Conservation (phyloP, 37 sponge, comb jelly and placozoan genomes). For the Hexactinellida sp. region DNA sequence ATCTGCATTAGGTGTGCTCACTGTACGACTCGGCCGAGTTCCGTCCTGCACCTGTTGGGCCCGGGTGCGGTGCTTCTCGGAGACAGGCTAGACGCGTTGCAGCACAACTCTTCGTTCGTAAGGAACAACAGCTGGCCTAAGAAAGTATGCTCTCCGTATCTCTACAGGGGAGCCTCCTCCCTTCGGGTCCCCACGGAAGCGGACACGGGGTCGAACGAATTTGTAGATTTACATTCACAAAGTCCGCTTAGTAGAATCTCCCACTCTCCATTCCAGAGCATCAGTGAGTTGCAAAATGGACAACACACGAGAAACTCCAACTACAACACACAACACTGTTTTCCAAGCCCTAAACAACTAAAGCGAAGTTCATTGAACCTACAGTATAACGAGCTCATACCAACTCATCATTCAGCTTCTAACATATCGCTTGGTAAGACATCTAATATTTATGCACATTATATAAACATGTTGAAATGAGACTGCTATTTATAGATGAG, state of each 20-base stretch:
- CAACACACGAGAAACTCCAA: not conserved
- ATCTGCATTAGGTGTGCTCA: constrained; percentile 16
- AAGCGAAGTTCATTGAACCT: not conserved
- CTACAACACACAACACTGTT: not conserved
- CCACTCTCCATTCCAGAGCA: not conserved
- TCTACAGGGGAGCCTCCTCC: not conserved
- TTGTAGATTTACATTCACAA: no score
- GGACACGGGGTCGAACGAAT: not conserved
- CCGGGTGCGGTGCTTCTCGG: not conserved
- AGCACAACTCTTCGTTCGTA: not conserved
- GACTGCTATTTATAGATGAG: constrained; percentile 5
- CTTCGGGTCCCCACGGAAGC: not conserved
- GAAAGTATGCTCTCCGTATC: not conserved
- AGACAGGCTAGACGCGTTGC: not conserved
- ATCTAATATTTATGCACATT: no score
- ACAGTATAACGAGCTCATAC: not conserved
- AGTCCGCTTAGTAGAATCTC: no score
- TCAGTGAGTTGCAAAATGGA: not conserved
- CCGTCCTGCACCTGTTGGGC: not conserved
- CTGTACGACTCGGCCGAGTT: not conserved
- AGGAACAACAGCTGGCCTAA: constrained; percentile 4
- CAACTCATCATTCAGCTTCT: not conserved
- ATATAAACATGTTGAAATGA: no score
- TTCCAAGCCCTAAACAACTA: not conserved
- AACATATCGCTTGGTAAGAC: not conserved